A percentile compares a stretch with the other conserved stretches of the same genome.
phyloP scores from a whole-genome alignment of 2,797 vertebrate genomes.

The Aselliscus stoliczkanus region DNA sequence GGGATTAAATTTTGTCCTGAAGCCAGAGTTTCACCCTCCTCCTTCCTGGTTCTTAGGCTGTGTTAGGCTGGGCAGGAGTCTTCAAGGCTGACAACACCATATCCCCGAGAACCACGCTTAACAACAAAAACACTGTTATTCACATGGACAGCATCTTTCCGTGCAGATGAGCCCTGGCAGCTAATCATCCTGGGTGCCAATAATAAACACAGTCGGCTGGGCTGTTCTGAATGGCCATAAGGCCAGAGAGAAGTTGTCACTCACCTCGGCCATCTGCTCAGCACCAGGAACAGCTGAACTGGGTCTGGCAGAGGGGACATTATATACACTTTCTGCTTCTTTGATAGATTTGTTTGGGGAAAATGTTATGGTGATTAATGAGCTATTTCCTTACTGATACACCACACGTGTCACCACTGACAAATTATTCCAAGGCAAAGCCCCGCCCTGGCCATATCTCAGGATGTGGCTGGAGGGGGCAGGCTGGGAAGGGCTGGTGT shows the following conservation, averaged over 20 bases:
- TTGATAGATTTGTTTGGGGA: conserved; percentile 39
- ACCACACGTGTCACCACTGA: neutral
- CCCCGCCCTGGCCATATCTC: neutral
- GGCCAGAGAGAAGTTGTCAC: rapidly evolving
- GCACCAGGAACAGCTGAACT: neutral
- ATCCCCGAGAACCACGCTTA: neutral
- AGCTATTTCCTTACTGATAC: conserved; percentile 37
- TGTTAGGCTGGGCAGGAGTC: neutral
- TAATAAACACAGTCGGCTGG: neutral
- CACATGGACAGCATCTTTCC: neutral
- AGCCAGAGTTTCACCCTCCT: no score
- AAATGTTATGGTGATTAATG: conserved; percentile 51
- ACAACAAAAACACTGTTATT: neutral
- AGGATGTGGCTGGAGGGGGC: neutral
- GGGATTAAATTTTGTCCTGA: neutral
- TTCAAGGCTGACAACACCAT: rapidly evolving
- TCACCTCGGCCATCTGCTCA: neutral
- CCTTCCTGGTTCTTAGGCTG: rapidly evolving
- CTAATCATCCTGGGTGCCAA: neutral
- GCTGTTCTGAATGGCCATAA: neutral
- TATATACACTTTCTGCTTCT: neutral
- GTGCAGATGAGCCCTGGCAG: neutral
- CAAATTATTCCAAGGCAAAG: neutral
- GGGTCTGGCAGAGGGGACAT: neutral
- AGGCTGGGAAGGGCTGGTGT: neutral